Evolutionary conservation across 2,888 invertebrate genomes (phyloP).

Genomic region (Temnothorax unifasciatus): DNA sequence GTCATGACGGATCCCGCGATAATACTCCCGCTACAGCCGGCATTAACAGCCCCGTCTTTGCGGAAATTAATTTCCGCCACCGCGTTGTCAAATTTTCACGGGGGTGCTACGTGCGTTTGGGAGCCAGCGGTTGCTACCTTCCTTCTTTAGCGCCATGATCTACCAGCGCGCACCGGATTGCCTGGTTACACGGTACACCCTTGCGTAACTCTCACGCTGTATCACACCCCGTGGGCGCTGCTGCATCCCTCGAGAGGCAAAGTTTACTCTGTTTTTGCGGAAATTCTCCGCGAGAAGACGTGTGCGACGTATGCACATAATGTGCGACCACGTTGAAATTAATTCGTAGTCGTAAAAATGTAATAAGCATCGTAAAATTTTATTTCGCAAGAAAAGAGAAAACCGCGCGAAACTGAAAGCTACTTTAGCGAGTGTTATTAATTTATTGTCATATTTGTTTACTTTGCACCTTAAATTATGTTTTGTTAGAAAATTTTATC

Average conservation of each 20-base stretch:
- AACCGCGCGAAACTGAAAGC: background rate
- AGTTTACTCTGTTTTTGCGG: slow-evolving; percentile 44
- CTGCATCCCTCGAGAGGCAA: slow-evolving; percentile 24
- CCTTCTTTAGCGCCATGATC: slow-evolving; percentile 25
- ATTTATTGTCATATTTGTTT: background rate
- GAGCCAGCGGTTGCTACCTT: slow-evolving; percentile 4
- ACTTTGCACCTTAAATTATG: background rate
- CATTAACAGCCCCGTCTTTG: slow-evolving; percentile 26
- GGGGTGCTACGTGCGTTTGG: slow-evolving; percentile 41
- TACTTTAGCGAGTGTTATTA: background rate
- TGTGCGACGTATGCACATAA: background rate
- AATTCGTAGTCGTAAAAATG: slow-evolving; percentile 15
- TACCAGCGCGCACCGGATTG: background rate
- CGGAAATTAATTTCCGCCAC: slow-evolving; percentile 73
- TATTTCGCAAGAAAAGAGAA: background rate
- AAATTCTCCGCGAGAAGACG: background rate
- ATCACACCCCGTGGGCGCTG: background rate
- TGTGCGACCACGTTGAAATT: slow-evolving; percentile 6
- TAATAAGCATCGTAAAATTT: background rate
- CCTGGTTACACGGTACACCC: slow-evolving; percentile 12
- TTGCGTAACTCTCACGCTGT: slow-evolving; percentile 5
- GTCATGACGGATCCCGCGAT: slow-evolving; percentile 37
- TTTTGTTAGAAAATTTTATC: background rate
- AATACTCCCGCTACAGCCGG: slow-evolving; percentile 38
- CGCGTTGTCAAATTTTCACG: slow-evolving; percentile 66